Conservation (phyloP, 2,888 invertebrate species). For the Torymus auratus region DNA sequence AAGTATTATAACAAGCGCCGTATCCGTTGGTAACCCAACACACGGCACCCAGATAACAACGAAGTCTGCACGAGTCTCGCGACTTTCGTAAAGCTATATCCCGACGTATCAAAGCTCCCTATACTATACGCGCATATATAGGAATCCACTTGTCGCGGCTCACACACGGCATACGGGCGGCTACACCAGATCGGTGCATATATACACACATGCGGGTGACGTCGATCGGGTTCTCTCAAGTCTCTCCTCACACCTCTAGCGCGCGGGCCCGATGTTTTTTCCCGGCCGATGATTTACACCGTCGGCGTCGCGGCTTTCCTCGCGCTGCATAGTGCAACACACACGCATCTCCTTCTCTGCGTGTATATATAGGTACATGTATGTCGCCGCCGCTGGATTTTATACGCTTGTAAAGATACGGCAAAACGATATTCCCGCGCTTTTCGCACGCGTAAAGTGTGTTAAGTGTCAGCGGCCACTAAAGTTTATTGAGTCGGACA, state of each 20-base stretch:
- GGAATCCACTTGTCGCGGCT: conserved; percentile 10
- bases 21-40: no score
- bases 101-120: conserved; percentile 21
- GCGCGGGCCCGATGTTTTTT: conserved; percentile 14
- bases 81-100: not conserved
- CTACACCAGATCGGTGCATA: conserved; percentile 31
- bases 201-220: conserved; percentile 60
- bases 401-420: conserved; percentile 57
- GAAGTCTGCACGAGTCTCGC: not conserved
- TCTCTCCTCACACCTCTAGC: not conserved
- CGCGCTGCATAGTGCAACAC: not conserved
- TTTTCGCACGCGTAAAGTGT: conserved; percentile 56
- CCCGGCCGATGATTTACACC: conserved; percentile 40
- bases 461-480: conserved; percentile 57
- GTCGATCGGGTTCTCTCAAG: conserved; percentile 49
- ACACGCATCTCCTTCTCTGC: not conserved
- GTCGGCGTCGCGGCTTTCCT: conserved; percentile 10
- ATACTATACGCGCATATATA: no score
- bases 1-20: no score
- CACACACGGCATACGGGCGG: conserved; percentile 5
- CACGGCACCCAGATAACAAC: no score
- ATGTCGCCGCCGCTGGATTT: conserved; percentile 37
- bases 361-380: not conserved
- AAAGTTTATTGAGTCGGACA: conserved; percentile 59
- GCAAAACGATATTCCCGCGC: conserved; percentile 54